These are phyloP conservation scores for Lontra canadensis DNA, from an alignment of 2,113 vertebrate genomes.

Conservation along the genomic window DNA sequence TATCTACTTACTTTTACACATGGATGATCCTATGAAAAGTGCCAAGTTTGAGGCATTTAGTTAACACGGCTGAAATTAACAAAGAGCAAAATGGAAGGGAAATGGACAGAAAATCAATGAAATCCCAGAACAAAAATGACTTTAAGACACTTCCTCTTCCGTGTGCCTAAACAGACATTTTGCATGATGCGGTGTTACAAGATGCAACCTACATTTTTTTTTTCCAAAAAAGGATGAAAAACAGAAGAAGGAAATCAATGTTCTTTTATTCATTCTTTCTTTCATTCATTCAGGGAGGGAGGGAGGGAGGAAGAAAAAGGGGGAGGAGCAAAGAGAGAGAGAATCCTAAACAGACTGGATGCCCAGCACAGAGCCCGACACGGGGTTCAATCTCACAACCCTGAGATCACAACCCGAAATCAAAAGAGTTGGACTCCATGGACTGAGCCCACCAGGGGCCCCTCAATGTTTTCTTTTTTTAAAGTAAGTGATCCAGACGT, in stretches of 20 bases:
- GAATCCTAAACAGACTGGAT: not conserved
- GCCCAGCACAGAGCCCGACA: not conserved
- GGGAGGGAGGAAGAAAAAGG: not conserved
- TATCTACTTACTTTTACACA: not conserved
- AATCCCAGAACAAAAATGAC: not conserved
- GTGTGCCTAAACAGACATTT: not conserved
- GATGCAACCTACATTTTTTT: not conserved
- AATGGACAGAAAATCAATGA: not conserved
- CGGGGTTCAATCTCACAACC: not conserved
- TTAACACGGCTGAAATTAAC: not conserved
- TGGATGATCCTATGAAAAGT: not conserved
- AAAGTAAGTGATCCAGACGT: not conserved
- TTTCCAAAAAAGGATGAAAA: not conserved
- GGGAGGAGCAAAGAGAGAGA: not conserved
- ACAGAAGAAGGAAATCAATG: not conserved
- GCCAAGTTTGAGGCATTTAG: not conserved
- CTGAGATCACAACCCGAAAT: not conserved
- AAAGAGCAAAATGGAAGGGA: not conserved
- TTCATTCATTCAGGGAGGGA: too few species aligned
- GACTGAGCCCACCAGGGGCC: not conserved
- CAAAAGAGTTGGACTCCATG: not conserved
- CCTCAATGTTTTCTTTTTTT: constrained; percentile 26
- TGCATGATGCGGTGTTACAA: not conserved
- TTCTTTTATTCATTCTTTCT: not conserved
- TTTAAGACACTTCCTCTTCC: not conserved